These are phyloP conservation scores for Phodopus roborovskii DNA, from an alignment of 2,113 vertebrate genomes.

Conservation along the genomic window DNA sequence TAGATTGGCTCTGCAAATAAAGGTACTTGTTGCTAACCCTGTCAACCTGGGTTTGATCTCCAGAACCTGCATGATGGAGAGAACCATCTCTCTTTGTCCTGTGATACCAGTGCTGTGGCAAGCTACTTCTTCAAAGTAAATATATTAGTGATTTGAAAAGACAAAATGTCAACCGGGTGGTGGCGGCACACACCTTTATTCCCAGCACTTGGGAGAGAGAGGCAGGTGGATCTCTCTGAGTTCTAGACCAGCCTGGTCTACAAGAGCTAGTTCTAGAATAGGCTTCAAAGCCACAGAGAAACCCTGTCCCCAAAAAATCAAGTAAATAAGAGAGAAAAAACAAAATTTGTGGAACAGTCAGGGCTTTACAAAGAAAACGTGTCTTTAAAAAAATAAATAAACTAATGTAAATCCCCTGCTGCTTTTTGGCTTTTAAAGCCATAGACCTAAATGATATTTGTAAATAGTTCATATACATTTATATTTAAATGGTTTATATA, in stretches of 20 bases:
- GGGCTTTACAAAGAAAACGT: background rate
- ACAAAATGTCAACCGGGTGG: too few species aligned
- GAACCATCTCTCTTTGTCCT: background rate
- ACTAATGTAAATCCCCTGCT: conserved; percentile 81
- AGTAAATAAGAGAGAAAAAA: background rate
- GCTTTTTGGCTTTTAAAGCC: background rate
- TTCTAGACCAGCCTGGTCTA: too few species aligned
- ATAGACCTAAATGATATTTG: too few species aligned
- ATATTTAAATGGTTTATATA: background rate
- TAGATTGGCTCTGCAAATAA: background rate
- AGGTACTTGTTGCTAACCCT: background rate
- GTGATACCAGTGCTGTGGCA: too few species aligned
- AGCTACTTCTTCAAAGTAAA: background rate
- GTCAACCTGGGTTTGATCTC: background rate
- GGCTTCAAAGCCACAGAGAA: too few species aligned
- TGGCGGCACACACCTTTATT: too few species aligned
- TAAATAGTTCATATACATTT: background rate
- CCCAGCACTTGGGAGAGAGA: too few species aligned
- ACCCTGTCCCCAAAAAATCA: too few species aligned
- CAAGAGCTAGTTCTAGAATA: too few species aligned
- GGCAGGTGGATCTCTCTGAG: too few species aligned
- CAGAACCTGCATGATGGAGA: background rate
- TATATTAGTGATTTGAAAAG: background rate
- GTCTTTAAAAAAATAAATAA: conserved; percentile 22
- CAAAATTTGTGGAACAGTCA: background rate